A percentile compares a stretch with the other conserved stretches of the same genome.
Evolutionary conservation across 2,888 invertebrate genomes (phyloP).

Genomic region (Agriotes lineatus): DNA sequence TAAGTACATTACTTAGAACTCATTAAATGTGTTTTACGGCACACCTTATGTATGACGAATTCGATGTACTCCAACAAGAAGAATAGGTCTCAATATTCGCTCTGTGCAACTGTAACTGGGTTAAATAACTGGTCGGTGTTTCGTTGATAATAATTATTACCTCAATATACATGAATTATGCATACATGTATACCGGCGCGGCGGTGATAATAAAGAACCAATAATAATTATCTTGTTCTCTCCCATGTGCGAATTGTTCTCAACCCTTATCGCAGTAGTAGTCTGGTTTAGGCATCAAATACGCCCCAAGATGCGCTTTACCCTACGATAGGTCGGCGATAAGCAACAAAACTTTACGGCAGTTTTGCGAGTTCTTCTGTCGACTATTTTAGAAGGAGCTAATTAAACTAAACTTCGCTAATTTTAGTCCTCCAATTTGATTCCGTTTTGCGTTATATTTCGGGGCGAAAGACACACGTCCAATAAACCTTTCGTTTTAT

Average conservation of each 20-base stretch:
- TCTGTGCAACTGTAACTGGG: too few relatives aligned
- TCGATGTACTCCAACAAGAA: too few relatives aligned
- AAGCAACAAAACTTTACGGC: slow-evolving; percentile 10
- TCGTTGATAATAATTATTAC: too few relatives aligned
- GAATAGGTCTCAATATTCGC: too few relatives aligned
- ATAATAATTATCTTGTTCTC: background rate
- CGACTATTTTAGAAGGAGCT: slow-evolving; percentile 2
- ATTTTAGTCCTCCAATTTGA: background rate
- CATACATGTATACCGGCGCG: background rate
- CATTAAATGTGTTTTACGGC: too few relatives aligned
- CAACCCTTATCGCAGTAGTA: background rate
- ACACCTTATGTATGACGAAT: too few relatives aligned
- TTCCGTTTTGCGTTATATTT: background rate
- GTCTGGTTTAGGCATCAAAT: background rate
- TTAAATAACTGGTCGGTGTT: too few relatives aligned
- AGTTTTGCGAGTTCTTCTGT: slow-evolving; percentile 1
- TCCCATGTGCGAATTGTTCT: slow-evolving; percentile 1
- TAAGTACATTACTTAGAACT: too few relatives aligned
- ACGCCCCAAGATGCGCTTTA: background rate
- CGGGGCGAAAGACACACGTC: too few relatives aligned
- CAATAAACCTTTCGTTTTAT: too few relatives aligned
- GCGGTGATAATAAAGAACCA: background rate
- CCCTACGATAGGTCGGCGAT: background rate
- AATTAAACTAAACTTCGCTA: slow-evolving; percentile 7
- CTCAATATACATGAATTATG: too few relatives aligned